Percentiles rank a stretch among this genome's conserved stretches.
These are phyloP conservation scores for Cynodonichthys magdalenae DNA, from an alignment of 2,797 vertebrate genomes.

Conservation along the genomic window DNA sequence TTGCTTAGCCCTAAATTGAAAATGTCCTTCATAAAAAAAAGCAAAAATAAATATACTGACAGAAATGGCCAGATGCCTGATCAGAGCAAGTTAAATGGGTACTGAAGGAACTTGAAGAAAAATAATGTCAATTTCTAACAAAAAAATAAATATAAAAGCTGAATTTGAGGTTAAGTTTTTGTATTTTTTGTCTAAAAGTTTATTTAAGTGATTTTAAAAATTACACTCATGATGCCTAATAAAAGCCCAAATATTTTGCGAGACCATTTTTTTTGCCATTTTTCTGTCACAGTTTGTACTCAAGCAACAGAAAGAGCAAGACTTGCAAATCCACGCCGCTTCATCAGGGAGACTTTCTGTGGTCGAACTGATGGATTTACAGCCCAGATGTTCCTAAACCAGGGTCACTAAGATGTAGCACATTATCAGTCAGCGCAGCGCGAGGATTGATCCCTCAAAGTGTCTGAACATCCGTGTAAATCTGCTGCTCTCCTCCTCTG, in stretches of 20 bases:
- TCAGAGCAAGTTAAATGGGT: slow-evolving; percentile 33
- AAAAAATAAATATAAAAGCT: too few species aligned
- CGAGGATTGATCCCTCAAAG: slow-evolving; percentile 31
- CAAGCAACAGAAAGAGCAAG: slow-evolving; percentile 57
- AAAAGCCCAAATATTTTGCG: slow-evolving; percentile 23
- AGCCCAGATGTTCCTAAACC: slow-evolving; percentile 65
- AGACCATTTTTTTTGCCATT: too few species aligned
- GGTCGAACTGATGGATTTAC: slow-evolving; percentile 67
- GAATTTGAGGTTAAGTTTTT: too few species aligned
- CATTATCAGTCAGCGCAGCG: slow-evolving; percentile 32
- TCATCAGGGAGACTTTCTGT: slow-evolving; percentile 32
- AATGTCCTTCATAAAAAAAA: slow-evolving; percentile 60
- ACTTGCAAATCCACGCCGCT: slow-evolving; percentile 41
- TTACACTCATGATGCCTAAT: slow-evolving; percentile 1
- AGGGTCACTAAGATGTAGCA: slow-evolving; percentile 32
- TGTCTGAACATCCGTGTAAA: slow-evolving; percentile 35
- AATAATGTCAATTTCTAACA: slow-evolving; percentile 10
- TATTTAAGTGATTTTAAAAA: too few species aligned
- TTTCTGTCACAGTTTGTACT: too few species aligned
- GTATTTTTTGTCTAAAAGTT: not conserved
- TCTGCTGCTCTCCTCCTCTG: slow-evolving; percentile 50
- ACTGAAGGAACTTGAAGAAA: not conserved
- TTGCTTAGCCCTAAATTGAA: slow-evolving; percentile 63
- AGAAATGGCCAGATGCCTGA: slow-evolving; percentile 36
- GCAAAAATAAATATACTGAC: slow-evolving; percentile 44